Conservation (phyloP, 2,888 invertebrate species). For the Coleophora deauratella region DNA sequence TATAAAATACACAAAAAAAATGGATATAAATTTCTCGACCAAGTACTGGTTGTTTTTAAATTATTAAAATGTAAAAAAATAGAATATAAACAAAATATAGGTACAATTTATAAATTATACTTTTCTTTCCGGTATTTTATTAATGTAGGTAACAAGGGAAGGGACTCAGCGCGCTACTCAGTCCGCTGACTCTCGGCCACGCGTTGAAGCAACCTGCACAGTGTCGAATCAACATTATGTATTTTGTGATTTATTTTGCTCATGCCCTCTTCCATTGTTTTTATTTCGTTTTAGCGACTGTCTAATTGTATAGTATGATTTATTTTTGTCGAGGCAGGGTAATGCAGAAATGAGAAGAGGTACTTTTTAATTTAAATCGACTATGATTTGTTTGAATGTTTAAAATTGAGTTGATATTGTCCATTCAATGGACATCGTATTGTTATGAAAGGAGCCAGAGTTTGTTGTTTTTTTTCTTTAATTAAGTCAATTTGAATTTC, state of each 20-base stretch:
- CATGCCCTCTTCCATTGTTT: constrained; percentile 70
- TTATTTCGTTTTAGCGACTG: constrained; percentile 59
- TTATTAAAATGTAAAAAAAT: constrained; percentile 75
- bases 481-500: constrained; percentile 63
- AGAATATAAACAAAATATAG: constrained; percentile 73
- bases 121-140: constrained; percentile 71
- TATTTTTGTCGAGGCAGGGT: constrained; percentile 65
- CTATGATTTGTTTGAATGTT: constrained; percentile 68
- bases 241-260: constrained; percentile 68
- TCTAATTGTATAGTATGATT: constrained; percentile 67
- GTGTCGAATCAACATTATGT: constrained; percentile 49
- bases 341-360: constrained; percentile 70
- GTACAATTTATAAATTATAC: constrained; percentile 74
- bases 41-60: constrained; percentile 74
- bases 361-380: constrained; percentile 65
- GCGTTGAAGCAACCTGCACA: constrained; percentile 39
- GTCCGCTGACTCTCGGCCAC: constrained; percentile 27
- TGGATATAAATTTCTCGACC: constrained; percentile 74
- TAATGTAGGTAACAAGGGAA: constrained; percentile 63
- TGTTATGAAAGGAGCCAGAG: constrained; percentile 67
- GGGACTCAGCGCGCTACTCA: constrained; percentile 50
- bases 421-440: constrained; percentile 70
- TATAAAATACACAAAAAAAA: constrained; percentile 75
- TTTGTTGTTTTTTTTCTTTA: constrained; percentile 62
- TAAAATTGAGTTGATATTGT: constrained; percentile 69